Base-by-base conservation (phyloP, 2,113 vertebrate genomes). In the Chlorodrepanis virens region DNA sequence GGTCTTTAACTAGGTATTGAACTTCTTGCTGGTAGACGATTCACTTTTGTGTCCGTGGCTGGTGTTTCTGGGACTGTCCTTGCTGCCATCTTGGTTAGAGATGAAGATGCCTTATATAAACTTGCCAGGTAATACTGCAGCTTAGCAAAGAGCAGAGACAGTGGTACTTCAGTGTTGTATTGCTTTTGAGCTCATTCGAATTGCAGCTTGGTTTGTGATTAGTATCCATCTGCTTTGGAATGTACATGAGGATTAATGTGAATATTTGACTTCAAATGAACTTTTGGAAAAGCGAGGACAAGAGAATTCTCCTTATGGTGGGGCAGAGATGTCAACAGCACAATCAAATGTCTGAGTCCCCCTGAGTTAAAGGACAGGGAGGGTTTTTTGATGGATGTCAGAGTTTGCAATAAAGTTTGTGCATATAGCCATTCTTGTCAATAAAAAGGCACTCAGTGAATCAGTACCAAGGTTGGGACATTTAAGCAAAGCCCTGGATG, bases 221-320 rank as follows among this genome's bases (percentile, higher is more conserved):
- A 42, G 19, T 77, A 24, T 68, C 53, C 2, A 0, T 84, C 78
- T 78, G 14, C 44, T 82, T 84, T 84, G 50, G 76, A 57, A 80
- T 65, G 28, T 80, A 27, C 13, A 2, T 50, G 29, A 60, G 40
- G 14, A 40, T 60, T 64, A 56, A 53, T 23, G 40, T 23, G 28
- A 60, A 6, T 54, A 37, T 75, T 64, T 64, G 27, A 14, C n/a
- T 87, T 85, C 57, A 75, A 16, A 59, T 50, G 16, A 68, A 12
- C 15, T n/a, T 4, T 2, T 54, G n/a, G 65, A 40, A 76, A 87
- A 50, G 17, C 25, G 57, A 70, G 23, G 11, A 20, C 0, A 0
- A 70, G 50, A 75, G 52, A 44, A 27, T 31, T 52, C 27, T 33
- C 31, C 35, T n/a, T 52, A 6, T 3, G 13, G 44, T 63, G 29